Conservation (phyloP, 2,113 vertebrate genomes). For the Urocynchramus pylzowi region DNA sequence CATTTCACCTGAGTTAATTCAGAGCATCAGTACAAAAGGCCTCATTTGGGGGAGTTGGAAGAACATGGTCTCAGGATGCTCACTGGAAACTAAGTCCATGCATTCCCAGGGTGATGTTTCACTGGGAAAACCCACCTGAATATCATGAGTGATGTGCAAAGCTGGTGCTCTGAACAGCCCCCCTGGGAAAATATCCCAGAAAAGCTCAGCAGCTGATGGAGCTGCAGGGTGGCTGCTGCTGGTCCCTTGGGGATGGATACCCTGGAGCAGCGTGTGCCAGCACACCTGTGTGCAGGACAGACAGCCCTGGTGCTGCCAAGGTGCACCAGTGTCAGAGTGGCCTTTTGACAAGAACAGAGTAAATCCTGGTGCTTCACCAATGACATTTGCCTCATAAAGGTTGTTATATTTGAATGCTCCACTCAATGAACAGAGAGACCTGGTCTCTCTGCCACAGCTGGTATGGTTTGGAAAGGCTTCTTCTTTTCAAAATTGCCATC, state of each 20-base stretch:
- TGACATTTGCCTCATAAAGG: not conserved
- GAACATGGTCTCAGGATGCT: not conserved
- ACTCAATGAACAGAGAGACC: not conserved
- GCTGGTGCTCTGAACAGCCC: not conserved
- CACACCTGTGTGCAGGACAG: rapidly evolving
- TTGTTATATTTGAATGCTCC: not conserved
- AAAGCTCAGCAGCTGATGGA: not conserved
- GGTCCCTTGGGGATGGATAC: not conserved
- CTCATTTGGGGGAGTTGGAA: not conserved
- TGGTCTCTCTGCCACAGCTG: not conserved
- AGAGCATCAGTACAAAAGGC: not conserved
- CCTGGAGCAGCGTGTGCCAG: rapidly evolving
- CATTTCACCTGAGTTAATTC: not conserved
- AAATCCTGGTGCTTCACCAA: not conserved
- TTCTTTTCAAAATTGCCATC: not conserved
- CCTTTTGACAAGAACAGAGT: not conserved
- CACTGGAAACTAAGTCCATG: rapidly evolving
- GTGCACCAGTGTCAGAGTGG: not conserved
- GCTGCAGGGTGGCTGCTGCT: not conserved
- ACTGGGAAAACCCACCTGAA: not conserved
- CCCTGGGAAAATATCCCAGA: not conserved
- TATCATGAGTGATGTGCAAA: not conserved
- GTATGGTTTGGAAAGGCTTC: not conserved
- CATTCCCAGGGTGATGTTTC: rapidly evolving
- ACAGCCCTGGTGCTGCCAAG: not conserved